Percentiles rank a stretch among this genome's conserved stretches.
phyloP scores from a whole-genome alignment of 1,140 invertebrate species.

The Aphaenogaster floridana region DNA sequence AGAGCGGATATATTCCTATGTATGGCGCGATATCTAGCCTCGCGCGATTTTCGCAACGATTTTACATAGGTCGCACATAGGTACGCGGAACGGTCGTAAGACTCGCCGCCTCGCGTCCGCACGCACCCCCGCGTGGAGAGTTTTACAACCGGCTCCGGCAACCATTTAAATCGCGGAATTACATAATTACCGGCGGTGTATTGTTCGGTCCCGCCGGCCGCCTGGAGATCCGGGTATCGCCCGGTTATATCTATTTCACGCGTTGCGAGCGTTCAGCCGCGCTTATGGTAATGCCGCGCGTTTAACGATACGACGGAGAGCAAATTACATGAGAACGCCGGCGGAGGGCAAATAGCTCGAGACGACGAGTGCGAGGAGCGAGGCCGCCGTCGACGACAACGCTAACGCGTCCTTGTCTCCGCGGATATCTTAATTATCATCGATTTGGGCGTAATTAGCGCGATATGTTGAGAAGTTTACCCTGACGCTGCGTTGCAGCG shows the following conservation, averaged over 20 bases:
- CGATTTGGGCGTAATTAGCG: constrained; percentile 31
- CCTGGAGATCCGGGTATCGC: constrained; percentile 68
- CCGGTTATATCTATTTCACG: constrained; percentile 82
- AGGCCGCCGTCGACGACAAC: not conserved
- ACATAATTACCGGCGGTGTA: constrained; percentile 81
- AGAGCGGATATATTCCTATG: not conserved
- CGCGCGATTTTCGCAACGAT: constrained; percentile 51
- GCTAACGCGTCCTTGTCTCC: not conserved
- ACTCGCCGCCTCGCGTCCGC: not conserved
- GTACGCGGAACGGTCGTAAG: constrained; percentile 30
- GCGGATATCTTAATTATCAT: constrained; percentile 33
- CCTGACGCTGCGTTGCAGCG: not conserved
- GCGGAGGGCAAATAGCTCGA: constrained; percentile 15
- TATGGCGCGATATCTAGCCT: not conserved
- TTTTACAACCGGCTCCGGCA: constrained; percentile 70
- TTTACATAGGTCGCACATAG: constrained; percentile 60
- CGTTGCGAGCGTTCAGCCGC: constrained; percentile 69
- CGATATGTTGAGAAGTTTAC: not conserved
- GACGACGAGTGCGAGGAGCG: not conserved
- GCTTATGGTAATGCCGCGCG: constrained; percentile 67
- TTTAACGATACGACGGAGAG: constrained; percentile 44
- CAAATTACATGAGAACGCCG: constrained; percentile 36
- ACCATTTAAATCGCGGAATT: constrained; percentile 80
- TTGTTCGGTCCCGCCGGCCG: constrained; percentile 78
- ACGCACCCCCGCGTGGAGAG: constrained; percentile 41